Base-by-base conservation (phyloP, 2,888 invertebrate species). In the Drosophila barbarae region DNA sequence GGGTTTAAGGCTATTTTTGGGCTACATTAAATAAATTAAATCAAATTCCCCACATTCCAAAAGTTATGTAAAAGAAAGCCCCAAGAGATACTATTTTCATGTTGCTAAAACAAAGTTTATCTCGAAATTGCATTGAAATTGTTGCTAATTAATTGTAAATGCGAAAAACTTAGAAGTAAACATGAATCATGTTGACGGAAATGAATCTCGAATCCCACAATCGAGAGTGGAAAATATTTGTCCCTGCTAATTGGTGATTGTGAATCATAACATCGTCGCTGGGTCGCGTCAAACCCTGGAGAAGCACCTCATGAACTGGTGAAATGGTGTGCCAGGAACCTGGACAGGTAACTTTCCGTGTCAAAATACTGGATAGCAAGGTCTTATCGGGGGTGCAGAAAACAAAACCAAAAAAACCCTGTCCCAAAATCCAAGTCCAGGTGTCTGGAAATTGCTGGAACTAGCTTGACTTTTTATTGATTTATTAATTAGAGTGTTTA, bases 161-260 rank as follows among this genome's bases (percentile, higher is more conserved):
- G 30, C 21, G 9, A 51, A 69, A 69, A 67, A 46, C 41, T 41
- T 63, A 41, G 34, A 36, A 28, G 56, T 52, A 51, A 46, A 59
- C 9, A 53, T 77, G 72, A 83, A 58, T 71, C 80, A 71, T 42
- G 28, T 58, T 42, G 21, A 15, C 10, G n/a, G 41, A 34, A 69
- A 21, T 59, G 38, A 39, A 28, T 42, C 26, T 23, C 26, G 26
- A 42, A 32, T 39, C 23, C 36, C 42, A 13, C 46, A 30, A 51
- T 36, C 15, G 26, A 67, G 46, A 32, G 26, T 53, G 36, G 23
- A 52, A 67, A 70, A 66, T 70, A 66, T 73, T 75, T 68, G 44
- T 12, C 6, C 23, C 47, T 15, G 38, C 23, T 23, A 42, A 57
- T 39, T 47, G 35, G 26, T 49, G 15, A 30, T 9, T 9, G 41